Conservation (phyloP, 2,888 invertebrate genomes). For the Drosophila barbarae region DNA sequence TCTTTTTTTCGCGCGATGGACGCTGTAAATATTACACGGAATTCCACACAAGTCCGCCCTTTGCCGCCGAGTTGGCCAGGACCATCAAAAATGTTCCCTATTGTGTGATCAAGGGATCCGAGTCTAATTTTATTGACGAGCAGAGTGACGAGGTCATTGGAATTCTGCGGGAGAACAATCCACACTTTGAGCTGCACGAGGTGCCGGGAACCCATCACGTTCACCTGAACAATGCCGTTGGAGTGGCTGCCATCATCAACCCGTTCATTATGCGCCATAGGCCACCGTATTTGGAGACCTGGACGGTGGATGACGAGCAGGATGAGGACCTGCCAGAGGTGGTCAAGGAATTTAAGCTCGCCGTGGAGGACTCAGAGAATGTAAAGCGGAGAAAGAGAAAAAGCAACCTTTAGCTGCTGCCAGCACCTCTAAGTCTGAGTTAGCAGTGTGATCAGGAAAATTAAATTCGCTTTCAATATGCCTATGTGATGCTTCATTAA, state of each 20-base stretch:
- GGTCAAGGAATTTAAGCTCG: constrained; percentile 52
- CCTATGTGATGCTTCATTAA: constrained; percentile 25
- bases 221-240: constrained; percentile 85
- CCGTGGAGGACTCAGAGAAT: constrained; percentile 56
- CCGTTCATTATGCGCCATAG: constrained; percentile 81
- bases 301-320: constrained; percentile 55
- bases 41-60: constrained; percentile 76
- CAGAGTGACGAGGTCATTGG: constrained; percentile 82
- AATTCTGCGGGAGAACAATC: constrained; percentile 82
- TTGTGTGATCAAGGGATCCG: constrained; percentile 83
- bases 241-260: constrained; percentile 82
- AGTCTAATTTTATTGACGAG: constrained; percentile 81
- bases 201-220: constrained; percentile 87
- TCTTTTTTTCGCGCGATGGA: constrained; percentile 79
- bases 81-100: constrained; percentile 83
- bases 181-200: constrained; percentile 82
- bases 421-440: constrained; percentile 48
- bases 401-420: constrained; percentile 75
- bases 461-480: constrained; percentile 8
- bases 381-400: constrained; percentile 68
- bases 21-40: constrained; percentile 74
- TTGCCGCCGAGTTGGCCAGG: constrained; percentile 82
- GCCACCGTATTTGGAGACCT: constrained; percentile 66
- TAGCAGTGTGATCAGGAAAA: constrained; percentile 36
- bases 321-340: constrained; percentile 30